Conservation (phyloP, 2,797 vertebrate species). For the Gobio occitaniae region DNA sequence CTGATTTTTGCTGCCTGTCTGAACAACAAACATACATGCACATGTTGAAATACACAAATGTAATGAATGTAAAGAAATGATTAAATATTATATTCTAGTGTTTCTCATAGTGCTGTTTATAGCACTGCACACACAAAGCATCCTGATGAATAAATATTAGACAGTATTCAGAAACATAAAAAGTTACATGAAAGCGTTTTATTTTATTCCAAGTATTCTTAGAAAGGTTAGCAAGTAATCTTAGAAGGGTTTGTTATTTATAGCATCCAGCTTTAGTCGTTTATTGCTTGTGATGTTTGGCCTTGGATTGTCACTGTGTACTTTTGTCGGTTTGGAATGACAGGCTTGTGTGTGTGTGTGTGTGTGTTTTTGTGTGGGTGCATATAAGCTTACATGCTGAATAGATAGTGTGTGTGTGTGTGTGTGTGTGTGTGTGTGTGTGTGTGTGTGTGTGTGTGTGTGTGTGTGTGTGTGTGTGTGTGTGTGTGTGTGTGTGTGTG, state of each 20-base stretch:
- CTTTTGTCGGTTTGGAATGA: slow-evolving; percentile 1
- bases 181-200: not conserved
- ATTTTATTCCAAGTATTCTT: slow-evolving; percentile 8
- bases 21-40: not conserved
- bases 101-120: not conserved
- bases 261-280: slow-evolving; percentile 4
- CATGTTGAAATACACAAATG: not conserved
- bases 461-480: too few relatives aligned
- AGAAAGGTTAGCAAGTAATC: slow-evolving; percentile 3
- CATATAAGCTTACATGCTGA: too few relatives aligned
- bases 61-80: not conserved
- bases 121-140: not conserved
- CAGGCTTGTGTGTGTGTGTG: slow-evolving; percentile 14
- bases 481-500: too few relatives aligned
- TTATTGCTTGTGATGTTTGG: slow-evolving; percentile 34
- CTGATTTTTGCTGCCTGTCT: not conserved
- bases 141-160: not conserved
- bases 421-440: slow-evolving; percentile 14
- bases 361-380: not conserved
- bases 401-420: slow-evolving; percentile 26
- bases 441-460: not conserved
- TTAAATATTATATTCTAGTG: not conserved
- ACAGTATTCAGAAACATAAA: not conserved
- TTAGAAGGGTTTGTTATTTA: slow-evolving; percentile 9
- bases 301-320: slow-evolving; percentile 18